phyloP scores from a whole-genome alignment of 2,888 invertebrate species.

The Volucella inanis region DNA sequence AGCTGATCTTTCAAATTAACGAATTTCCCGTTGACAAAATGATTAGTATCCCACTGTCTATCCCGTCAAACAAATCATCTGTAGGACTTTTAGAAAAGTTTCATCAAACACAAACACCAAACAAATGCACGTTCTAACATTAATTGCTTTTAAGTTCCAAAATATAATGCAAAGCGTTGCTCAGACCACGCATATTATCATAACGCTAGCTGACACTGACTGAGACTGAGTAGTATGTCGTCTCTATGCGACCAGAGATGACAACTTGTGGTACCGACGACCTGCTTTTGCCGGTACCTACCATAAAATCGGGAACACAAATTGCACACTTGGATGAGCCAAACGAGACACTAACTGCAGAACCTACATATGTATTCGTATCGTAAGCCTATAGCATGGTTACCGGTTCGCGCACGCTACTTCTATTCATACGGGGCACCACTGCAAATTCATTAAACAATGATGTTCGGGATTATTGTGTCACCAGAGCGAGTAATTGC shows the following conservation, averaged over 20 bases:
- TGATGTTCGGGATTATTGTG: constrained; percentile 65
- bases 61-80: constrained; percentile 58
- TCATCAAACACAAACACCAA: constrained; percentile 30
- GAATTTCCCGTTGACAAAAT: constrained; percentile 10
- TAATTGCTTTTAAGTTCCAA: constrained; percentile 51
- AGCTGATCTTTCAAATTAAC: constrained; percentile 9
- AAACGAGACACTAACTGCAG: constrained; percentile 34
- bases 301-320: constrained; percentile 62
- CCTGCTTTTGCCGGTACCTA: constrained; percentile 35
- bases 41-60: not conserved
- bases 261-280: constrained; percentile 53
- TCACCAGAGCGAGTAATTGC: constrained; percentile 72
- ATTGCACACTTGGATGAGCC: constrained; percentile 65
- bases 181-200: constrained; percentile 34
- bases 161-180: constrained; percentile 44
- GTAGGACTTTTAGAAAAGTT: constrained; percentile 60
- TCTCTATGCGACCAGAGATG: constrained; percentile 42
- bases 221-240: constrained; percentile 64
- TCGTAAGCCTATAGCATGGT: not conserved
- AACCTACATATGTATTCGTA: not conserved
- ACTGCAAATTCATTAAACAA: constrained; percentile 64
- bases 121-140: constrained; percentile 26
- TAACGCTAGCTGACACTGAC: constrained; percentile 54
- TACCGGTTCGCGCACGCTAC: too few species aligned
- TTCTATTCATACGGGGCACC: not conserved